Evolutionary conservation across 30 jellyfish, hydroid and myxozoan genomes (phyloP), one percentile per base, ranked within the genome.

Genomic region (Cassiopea xamachana): DNA sequence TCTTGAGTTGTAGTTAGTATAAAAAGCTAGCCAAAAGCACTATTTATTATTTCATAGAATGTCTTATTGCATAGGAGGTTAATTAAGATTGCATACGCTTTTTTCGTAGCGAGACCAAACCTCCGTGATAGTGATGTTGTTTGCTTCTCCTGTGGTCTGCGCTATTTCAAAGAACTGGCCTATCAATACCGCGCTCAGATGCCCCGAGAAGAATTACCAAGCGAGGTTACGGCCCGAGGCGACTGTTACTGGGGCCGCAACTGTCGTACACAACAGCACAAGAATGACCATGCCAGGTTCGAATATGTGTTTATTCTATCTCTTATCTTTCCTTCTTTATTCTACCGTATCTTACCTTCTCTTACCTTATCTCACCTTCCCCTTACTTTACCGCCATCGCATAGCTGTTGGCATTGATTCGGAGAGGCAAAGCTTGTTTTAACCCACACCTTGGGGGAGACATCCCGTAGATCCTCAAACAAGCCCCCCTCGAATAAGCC

Each of bases 221-320:
- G 27, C 15, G 90, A 81, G 47, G 93, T 92, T 9, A 75, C 96
- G 1, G 5, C 81, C 15, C 58, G 98, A 48, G 81, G 71, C 1
- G 91, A 92, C 60, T 92, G 98, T 55, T 80, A 92, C 51, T 92
- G 98, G 98, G 98, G 98, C 15, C 82, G 81, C 58, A 87, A 92
- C 82, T 92, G 98, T 68, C 70, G 96, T 15, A 92, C 98, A 27
- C 98, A 92, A 60, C 72, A 49, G 45, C 98, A 92, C 80, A 84
- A 87, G 55, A n/a, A 48, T 45, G 49, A 49, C 77, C 98, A 92
- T 61, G 98, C 98, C 81, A 87, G 98, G 98, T 92, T 18, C 3
- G 75, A 1, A 17, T 46, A 1, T 74, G 47, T 64, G 1, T 59
- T 17, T 71, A 47, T 45, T n/a, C 1, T 27, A 0, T 19, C 7